Evolutionary conservation across 2,113 vertebrate species (phyloP), one percentile per base, ranked within the genome.

Genomic region (Nannospalax galili): DNA sequence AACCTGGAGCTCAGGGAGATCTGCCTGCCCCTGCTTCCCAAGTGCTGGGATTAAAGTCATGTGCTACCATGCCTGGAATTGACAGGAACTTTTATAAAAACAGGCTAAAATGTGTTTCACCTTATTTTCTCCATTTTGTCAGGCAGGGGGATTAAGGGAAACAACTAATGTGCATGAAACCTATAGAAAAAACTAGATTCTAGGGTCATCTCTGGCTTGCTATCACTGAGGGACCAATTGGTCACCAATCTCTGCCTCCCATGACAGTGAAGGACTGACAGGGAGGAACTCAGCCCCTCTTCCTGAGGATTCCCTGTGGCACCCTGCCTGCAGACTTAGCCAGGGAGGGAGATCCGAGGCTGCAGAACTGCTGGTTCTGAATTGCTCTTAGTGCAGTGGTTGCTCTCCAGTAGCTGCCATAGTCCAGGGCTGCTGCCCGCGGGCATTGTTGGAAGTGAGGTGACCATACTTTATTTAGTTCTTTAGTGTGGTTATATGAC

Each of bases 81-180:
- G n/a, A 58, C 58, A 58, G 17, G 74, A 77, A 86, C 40, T 69
- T 94, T 45, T 24, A 24, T 70, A 91, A 94, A 24, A 91, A 74
- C 74, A 82, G 40, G 30, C 78, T 91, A 93, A 86, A 88, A 30
- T 60, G 79, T 20, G 64, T 28, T 11, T 77, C 11, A 5, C 26
- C 48, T 52, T 52, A 52, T 52, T 52, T 52, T 52, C 48, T 52
- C 48, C 48, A 52, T 94, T 81, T 35, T 89, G 2, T 45, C 40
- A 28, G 74, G 42, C 80, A 90, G 72, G 17, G 77, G 24, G 65
- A 12, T 80, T 82, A 69, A 86, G 79, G 72, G 32, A 80, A 73
- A 30, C 22, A 22, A 62, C n/a, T n/a, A n/a, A n/a, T n/a, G n/a
- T n/a, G n/a, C n/a, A n/a, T n/a, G n/a, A n/a, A n/a, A n/a, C n/a